phyloP scores from a whole-genome alignment of 2,797 vertebrate species.

The Crenichthys baileyi region DNA sequence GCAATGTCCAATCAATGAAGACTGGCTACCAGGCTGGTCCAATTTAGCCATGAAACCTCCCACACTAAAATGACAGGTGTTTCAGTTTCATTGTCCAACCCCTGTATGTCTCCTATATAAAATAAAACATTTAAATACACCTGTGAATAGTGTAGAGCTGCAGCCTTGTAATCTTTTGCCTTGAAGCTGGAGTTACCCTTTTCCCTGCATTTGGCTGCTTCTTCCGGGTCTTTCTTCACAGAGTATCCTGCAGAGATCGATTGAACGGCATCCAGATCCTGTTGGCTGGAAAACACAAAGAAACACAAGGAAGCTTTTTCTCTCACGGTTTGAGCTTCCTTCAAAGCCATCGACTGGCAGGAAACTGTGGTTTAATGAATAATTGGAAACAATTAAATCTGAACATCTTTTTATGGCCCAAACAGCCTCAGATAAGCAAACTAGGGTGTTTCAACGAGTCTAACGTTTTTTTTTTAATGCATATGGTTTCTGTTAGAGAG shows the following conservation, averaged over 20 bases:
- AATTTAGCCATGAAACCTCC: too few relatives aligned
- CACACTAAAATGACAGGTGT: too few relatives aligned
- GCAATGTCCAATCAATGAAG: too few relatives aligned
- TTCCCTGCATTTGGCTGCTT: slow-evolving; percentile 79
- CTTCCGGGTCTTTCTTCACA: slow-evolving; percentile 75
- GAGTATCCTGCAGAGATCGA: slow-evolving; percentile 63
- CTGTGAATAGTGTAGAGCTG: slow-evolving; percentile 85
- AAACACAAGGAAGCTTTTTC: background rate
- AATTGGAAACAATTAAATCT: background rate
- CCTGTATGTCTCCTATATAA: background rate
- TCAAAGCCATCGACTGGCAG: background rate
- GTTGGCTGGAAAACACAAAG: slow-evolving; percentile 68
- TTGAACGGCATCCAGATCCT: slow-evolving; percentile 80
- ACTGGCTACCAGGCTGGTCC: too few relatives aligned
- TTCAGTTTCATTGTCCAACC: too few relatives aligned
- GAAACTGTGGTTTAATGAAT: background rate
- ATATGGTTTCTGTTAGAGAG: too few relatives aligned
- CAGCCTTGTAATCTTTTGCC: slow-evolving; percentile 77
- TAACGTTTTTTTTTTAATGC: background rate
- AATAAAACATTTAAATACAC: slow-evolving; percentile 58
- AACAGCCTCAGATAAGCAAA: background rate
- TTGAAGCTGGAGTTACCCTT: slow-evolving; percentile 86
- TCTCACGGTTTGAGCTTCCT: background rate
- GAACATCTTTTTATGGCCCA: background rate
- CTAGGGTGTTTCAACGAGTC: background rate